These are phyloP conservation scores for Urocitellus parryii DNA, from an alignment of 2,113 vertebrate genomes.

Conservation along the genomic window DNA sequence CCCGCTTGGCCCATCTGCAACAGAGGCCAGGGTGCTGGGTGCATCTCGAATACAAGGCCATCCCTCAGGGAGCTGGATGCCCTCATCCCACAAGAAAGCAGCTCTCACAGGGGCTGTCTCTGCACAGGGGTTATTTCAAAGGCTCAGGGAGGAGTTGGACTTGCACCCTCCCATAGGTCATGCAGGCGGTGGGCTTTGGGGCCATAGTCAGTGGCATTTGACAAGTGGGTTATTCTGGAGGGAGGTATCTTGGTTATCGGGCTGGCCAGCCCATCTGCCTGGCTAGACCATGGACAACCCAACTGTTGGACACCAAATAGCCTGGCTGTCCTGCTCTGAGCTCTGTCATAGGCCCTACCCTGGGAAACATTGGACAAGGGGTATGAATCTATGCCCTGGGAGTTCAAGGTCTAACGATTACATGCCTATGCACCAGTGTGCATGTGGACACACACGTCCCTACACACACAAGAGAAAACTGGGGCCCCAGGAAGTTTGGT, in stretches of 20 bases:
- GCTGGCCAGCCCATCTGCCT: not conserved
- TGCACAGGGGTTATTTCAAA: not conserved
- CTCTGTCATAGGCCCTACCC: not conserved
- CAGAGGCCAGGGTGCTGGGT: not conserved
- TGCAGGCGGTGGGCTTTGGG: not conserved
- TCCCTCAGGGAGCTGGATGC: not conserved
- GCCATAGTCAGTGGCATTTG: not conserved
- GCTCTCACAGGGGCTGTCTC: too few relatives aligned
- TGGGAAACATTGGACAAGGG: not conserved
- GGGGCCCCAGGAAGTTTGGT: not conserved
- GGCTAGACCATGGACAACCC: not conserved
- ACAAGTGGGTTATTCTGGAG: not conserved
- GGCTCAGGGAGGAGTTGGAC: not conserved
- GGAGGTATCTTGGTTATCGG: too few relatives aligned
- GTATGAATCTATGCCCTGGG: not conserved
- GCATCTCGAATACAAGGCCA: accelerated
- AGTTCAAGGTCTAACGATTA: not conserved
- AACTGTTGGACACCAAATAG: not conserved
- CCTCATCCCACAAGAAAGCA: not conserved
- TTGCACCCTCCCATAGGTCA: not conserved
- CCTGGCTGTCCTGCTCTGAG: not conserved
- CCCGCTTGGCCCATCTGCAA: slow-evolving; percentile 97
- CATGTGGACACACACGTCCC: accelerated
- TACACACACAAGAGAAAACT: too few relatives aligned
- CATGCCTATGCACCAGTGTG: not conserved